These are phyloP conservation scores for Cryptotermes secundus DNA, from an alignment of 1,140 invertebrate species.

Conservation along the genomic window DNA sequence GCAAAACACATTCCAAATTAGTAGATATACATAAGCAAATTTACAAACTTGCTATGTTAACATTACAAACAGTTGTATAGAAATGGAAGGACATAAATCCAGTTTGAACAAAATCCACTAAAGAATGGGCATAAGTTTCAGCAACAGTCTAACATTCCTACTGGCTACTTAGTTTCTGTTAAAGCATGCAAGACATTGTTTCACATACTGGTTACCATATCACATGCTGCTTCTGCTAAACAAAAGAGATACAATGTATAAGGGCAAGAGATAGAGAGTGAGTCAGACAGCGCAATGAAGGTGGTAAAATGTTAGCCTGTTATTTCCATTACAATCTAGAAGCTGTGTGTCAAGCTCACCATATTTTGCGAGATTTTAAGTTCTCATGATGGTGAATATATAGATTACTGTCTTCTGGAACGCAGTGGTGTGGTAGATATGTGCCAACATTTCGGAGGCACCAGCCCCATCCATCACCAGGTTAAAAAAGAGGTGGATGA, in stretches of 20 bases:
- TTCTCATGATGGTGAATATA: no score
- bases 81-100: background rate
- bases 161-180: background rate
- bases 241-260: constrained; percentile 14
- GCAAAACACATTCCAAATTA: constrained; percentile 40
- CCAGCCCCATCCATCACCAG: no score
- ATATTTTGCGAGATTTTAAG: no score
- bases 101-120: background rate
- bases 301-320: constrained; percentile 34
- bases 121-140: background rate
- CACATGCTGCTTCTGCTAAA: background rate
- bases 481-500: no score
- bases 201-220: background rate
- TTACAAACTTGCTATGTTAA: constrained; percentile 39
- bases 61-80: constrained; percentile 32
- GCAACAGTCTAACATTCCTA: background rate
- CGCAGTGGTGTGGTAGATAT: no score
- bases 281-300: constrained; percentile 27
- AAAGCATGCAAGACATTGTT: background rate
- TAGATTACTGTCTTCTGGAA: no score
- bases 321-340: background rate
- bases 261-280: constrained; percentile 26
- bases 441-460: no score
- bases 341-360: background rate
- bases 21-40: constrained; percentile 39